Percentiles rank a stretch among this genome's conserved stretches.
Conservation (phyloP, 1,140 invertebrate species). For the Zaprionus tsacasi region DNA sequence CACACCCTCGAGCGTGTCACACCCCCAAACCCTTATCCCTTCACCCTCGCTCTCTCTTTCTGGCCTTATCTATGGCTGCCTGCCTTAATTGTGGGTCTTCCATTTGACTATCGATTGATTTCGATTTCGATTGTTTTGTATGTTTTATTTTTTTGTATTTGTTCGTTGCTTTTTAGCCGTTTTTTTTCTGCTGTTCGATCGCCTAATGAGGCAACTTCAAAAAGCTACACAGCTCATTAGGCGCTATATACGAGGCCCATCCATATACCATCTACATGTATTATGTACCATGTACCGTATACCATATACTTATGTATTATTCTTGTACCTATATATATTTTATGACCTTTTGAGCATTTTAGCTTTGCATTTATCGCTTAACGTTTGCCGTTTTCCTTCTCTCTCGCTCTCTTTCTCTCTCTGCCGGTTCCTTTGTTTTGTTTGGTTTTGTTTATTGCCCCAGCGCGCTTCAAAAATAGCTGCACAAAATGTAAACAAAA, state of each 20-base stretch:
- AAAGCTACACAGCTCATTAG: conserved; percentile 77
- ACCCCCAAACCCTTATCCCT: conserved; percentile 1
- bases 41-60: not conserved
- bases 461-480: conserved; percentile 78
- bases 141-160: not conserved
- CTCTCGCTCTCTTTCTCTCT: conserved; percentile 23
- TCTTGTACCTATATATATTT: conserved; percentile 49
- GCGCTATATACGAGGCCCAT: conserved; percentile 10
- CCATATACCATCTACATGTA: not conserved
- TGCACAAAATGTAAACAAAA: conserved; percentile 79
- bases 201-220: conserved; percentile 70
- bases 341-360: conserved; percentile 53
- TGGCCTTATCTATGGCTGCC: conserved; percentile 78
- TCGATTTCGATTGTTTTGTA: conserved; percentile 50
- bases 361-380: conserved; percentile 27
- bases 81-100: conserved; percentile 80
- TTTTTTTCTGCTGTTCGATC: conserved; percentile 50
- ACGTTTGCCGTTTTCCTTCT: conserved; percentile 26
- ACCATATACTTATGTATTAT: conserved; percentile 5
- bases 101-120: conserved; percentile 75
- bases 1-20: conserved; percentile 69
- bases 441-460: conserved; percentile 75
- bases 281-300: not conserved
- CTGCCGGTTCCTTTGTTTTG: conserved; percentile 58
- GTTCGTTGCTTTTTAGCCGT: not conserved